Evolutionary conservation across 2,888 invertebrate genomes (phyloP).

Genomic region (Enoplolaimus lenunculus): DNA sequence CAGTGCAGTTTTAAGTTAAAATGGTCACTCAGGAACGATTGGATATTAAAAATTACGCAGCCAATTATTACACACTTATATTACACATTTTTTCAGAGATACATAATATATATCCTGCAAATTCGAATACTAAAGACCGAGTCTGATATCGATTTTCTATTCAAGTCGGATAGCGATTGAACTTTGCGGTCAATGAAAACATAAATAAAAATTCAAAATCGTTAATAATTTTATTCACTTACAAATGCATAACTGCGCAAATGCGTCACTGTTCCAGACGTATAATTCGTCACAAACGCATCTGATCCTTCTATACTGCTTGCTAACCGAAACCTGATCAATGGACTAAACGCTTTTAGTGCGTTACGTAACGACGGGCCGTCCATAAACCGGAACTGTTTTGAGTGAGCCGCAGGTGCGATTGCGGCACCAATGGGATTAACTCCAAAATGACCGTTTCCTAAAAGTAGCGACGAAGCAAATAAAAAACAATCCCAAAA

Average conservation of each 20-base stretch:
- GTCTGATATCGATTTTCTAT: too few relatives aligned
- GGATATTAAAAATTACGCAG: too few relatives aligned
- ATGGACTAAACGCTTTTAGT: background rate
- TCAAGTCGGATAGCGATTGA: too few relatives aligned
- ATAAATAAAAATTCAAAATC: too few relatives aligned
- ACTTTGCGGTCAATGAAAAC: too few relatives aligned
- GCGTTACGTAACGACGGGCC: background rate
- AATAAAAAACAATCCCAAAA: too few relatives aligned
- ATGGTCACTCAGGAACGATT: too few relatives aligned
- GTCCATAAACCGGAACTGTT: background rate
- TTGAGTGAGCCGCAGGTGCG: background rate
- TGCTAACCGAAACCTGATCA: background rate
- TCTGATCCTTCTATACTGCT: background rate
- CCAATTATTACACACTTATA: too few relatives aligned
- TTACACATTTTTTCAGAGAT: too few relatives aligned
- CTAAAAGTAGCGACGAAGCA: conserved; percentile 13
- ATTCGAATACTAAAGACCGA: too few relatives aligned
- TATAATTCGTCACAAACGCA: conserved; percentile 1
- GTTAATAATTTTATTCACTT: background rate
- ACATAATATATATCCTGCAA: too few relatives aligned
- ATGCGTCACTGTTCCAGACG: background rate
- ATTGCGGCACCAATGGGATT: background rate
- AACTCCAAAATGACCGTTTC: conserved; percentile 13
- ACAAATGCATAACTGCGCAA: conserved; percentile 3
- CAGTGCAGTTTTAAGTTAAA: too few relatives aligned